Base-by-base conservation (phyloP, 1,140 invertebrate genomes). In the Matsumurasca onukii region DNA sequence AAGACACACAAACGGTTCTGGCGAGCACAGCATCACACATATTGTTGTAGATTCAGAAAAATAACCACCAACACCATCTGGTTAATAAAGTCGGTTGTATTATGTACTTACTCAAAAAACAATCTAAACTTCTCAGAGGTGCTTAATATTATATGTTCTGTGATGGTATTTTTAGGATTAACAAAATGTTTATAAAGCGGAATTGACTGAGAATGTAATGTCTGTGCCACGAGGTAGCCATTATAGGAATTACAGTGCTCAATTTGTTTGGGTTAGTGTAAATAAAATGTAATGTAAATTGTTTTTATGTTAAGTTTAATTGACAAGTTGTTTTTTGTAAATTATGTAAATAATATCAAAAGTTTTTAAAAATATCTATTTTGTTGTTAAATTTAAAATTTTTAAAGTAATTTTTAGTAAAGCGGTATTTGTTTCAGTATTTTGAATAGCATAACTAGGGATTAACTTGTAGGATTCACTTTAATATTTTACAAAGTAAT, bases 31-130 rank as follows among this genome's bases (percentile, higher is more conserved):
- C 51, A 52, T 70, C 29, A 70, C 69, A 51, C 66, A 70, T 34
- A 70, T 70, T 34, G 49, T 70, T 15, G 29, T 70, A 27, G 69
- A 70, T 64, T 49, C 51, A 12, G 61, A 65, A 3, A 70, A 70
- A 31, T 70, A 45, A 63, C 22, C 17, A 17, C 31, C 49, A 15
- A 20, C 22, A n/a, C n/a, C n/a, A n/a, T n/a, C n/a, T n/a, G n/a
- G n/a, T n/a, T n/a, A n/a, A n/a, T n/a, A n/a, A n/a, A n/a, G n/a
- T n/a, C n/a, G n/a, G n/a, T n/a, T n/a, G 3, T 20, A 22, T 52
- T 52, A 22, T 15, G 49, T 3, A 15, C 22, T 52, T 52, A 52
- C 12, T 22, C 20, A 22, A 52, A 15, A 15, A 22, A 52, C 3
- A 15, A 22, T 59, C 5, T 25, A 12, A 24, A 27, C 3, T 52